Percentiles rank a stretch among this genome's conserved stretches.
These are phyloP conservation scores for Hydropsyche betteni DNA, from an alignment of 2,888 invertebrate species.

Conservation along the genomic window DNA sequence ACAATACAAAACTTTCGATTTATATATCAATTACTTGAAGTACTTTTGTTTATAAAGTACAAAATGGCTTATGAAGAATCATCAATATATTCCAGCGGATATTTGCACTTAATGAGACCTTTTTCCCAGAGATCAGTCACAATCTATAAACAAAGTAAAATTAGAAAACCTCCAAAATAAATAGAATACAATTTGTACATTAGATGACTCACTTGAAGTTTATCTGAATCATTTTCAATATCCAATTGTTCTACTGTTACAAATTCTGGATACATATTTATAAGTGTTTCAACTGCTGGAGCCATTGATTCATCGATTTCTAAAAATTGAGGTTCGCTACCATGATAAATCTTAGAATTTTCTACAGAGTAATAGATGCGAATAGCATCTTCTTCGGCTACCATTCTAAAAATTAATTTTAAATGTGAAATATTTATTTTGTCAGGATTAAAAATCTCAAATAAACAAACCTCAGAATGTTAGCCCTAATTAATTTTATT, in stretches of 20 bases:
- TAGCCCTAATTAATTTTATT: conserved; percentile 69
- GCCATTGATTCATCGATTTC: conserved; percentile 76
- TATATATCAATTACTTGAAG: conserved; percentile 52
- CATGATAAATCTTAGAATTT: conserved; percentile 87
- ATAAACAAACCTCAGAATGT: conserved; percentile 68
- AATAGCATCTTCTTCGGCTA: conserved; percentile 69
- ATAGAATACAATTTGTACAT: conserved; percentile 9
- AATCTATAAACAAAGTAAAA: conserved; percentile 62
- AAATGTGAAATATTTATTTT: conserved; percentile 51
- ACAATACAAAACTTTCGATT: no score
- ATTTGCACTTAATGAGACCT: conserved; percentile 79
- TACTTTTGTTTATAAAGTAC: background rate
- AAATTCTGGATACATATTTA: conserved; percentile 81
- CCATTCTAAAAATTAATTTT: conserved; percentile 62
- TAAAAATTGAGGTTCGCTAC: conserved; percentile 78
- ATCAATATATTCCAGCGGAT: conserved; percentile 65
- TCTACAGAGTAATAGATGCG: conserved; percentile 84
- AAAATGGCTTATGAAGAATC: background rate
- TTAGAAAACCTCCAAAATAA: background rate
- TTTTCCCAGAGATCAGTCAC: conserved; percentile 84
- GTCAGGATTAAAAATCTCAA: conserved; percentile 65
- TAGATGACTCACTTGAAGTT: conserved; percentile 63
- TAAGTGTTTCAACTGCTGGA: conserved; percentile 75
- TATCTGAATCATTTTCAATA: conserved; percentile 69
- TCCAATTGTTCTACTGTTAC: conserved; percentile 77